Evolutionary conservation across 2,888 invertebrate genomes (phyloP).

Genomic region (Rhopalosiphum nymphaeae): DNA sequence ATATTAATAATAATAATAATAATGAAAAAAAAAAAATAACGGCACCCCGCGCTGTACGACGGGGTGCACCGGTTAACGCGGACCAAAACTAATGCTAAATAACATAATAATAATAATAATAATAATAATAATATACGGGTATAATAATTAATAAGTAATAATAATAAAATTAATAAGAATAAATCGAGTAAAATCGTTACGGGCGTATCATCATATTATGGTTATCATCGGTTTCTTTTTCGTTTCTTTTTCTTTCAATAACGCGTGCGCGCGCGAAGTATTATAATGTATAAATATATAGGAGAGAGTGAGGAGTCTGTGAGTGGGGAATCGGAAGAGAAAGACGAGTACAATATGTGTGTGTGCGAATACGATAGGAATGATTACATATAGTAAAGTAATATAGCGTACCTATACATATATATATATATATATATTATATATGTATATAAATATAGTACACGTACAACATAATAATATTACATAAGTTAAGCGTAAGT

Average conservation of each 20-base stretch:
- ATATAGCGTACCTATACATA: background rate
- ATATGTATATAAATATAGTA: background rate
- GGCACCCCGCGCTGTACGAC: constrained; percentile 17
- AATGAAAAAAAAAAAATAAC: background rate
- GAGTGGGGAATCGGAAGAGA: background rate
- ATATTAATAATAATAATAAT: constrained; percentile 5
- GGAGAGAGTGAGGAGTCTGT: background rate
- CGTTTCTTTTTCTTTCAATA: background rate
- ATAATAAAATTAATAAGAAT: constrained; percentile 18
- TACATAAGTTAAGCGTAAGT: constrained; percentile 37
- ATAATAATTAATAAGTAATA: constrained; percentile 15
- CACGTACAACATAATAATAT: constrained; percentile 10
- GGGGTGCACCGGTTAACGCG: constrained; percentile 55
- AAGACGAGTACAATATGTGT: background rate
- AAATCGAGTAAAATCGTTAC: constrained; percentile 32
- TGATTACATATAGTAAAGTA: constrained; percentile 38
- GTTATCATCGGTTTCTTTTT: background rate
- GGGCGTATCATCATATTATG: background rate
- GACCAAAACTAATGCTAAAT: constrained; percentile 52
- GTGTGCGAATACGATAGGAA: constrained; percentile 35
- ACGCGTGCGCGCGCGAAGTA: background rate
- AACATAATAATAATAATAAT: constrained; percentile 27
- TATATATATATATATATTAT: background rate
- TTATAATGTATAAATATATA: no score
- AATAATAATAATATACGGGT: constrained; percentile 6